Base-by-base conservation (phyloP, 2,113 vertebrate species). In the Heterotis niloticus region DNA sequence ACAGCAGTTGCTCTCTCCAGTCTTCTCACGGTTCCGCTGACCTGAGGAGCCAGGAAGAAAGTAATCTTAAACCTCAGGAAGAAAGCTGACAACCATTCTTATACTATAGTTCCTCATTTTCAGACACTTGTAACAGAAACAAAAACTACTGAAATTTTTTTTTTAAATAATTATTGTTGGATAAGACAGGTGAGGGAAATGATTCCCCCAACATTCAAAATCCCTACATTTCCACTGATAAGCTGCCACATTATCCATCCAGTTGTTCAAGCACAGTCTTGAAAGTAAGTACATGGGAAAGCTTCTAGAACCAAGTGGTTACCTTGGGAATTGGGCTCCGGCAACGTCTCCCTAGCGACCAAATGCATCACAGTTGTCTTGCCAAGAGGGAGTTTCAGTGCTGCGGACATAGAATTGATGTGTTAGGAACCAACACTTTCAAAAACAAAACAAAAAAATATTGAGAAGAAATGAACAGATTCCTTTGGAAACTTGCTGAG, bases 311-410 rank as follows among this genome's bases (percentile, higher is more conserved):
- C 12, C 68, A 83, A 85, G 83, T 67, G 81, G 85, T 91, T 94
- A 99, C 97, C 97, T 98, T 99, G 97, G 90, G 97, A 99, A 89
- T 99, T 99, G 90, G 97, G 97, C 90, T 99, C 97, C 83, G 97
- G 97, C 93, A 99, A 90, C 28, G 96, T 99, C 92, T 99, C 97
- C 93, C 97, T 95, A 90, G 97, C 97, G 92, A 99, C 97, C 94
- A 99, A 94, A 92, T 99, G 97, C 97, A 99, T 99, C 91, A 99
- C 97, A 84, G 96, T 98, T 86, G 97, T 98, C 93, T 95, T 99
- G 86, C 96, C 97, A 90, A 95, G 94, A 81, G 96, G 97, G 90
- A 99, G 95, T 92, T 99, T 99, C 90, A 99, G 92, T 81, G 96
- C 97, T 99, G 84, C 68, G 78, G 88, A 80, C 0, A 90, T 20